These are phyloP conservation scores for Meandrusa payeni DNA, from an alignment of 2,888 invertebrate genomes.

Conservation along the genomic window DNA sequence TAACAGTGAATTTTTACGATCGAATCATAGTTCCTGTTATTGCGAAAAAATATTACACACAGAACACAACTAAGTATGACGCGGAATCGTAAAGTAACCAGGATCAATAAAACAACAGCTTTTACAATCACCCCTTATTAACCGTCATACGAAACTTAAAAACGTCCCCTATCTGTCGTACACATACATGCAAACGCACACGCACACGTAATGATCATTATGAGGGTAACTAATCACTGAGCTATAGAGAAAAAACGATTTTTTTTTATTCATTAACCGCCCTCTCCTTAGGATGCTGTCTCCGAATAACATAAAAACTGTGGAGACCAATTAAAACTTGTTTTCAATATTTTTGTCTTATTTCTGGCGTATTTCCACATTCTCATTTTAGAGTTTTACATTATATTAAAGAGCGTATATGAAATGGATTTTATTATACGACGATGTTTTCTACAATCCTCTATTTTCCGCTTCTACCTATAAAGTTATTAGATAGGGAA, in stretches of 20 bases:
- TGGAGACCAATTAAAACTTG: conserved; percentile 8
- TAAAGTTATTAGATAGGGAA: too few species aligned
- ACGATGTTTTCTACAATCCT: too few species aligned
- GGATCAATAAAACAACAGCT: conserved; percentile 50
- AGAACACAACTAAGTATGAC: not conserved
- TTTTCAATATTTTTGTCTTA: not conserved
- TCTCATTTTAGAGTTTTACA: too few species aligned
- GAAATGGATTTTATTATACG: too few species aligned
- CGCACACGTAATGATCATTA: conserved; percentile 71
- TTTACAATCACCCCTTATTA: conserved; percentile 66
- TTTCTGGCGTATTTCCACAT: too few species aligned
- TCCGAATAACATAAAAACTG: conserved; percentile 41
- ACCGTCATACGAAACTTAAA: conserved; percentile 65
- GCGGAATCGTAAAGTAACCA: not conserved
- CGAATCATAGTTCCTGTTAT: too few species aligned
- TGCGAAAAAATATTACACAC: too few species aligned
- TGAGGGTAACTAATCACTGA: conserved; percentile 80
- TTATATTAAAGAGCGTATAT: too few species aligned
- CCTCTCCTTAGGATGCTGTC: conserved; percentile 70
- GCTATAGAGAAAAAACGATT: conserved; percentile 71
- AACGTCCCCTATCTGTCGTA: conserved; percentile 37
- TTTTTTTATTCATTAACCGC: conserved; percentile 81
- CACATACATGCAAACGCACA: conserved; percentile 44
- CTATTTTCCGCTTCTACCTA: too few species aligned
- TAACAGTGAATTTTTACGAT: too few species aligned